Evolutionary conservation across 2,797 vertebrate species (phyloP).

Genomic region (Gadopsis bispinosus): DNA sequence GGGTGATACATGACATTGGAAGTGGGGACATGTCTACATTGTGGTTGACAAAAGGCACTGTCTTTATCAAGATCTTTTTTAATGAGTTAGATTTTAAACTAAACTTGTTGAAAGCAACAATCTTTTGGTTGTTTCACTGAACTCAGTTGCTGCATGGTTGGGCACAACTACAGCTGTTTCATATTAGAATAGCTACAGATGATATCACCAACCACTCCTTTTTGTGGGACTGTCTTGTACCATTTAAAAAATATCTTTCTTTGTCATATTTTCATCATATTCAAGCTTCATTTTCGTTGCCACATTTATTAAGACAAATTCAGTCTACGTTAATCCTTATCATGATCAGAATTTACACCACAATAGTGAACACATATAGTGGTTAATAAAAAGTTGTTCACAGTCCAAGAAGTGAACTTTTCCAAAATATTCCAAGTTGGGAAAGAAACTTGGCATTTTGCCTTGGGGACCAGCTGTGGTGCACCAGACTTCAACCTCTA

Average conservation of each 20-base stretch:
- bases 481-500: conserved; percentile 9
- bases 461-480: conserved; percentile 62
- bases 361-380: conserved; percentile 37
- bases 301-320: background rate
- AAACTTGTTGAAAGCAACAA: background rate
- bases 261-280: background rate
- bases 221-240: background rate
- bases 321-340: conserved; percentile 2
- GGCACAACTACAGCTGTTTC: background rate
- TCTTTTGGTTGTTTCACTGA: background rate
- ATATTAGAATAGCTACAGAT: background rate
- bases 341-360: conserved; percentile 37
- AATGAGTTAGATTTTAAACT: background rate
- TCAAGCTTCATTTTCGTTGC: conserved; percentile 1
- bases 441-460: conserved; percentile 45
- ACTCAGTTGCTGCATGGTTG: background rate
- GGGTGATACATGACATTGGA: no score
- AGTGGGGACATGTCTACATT: background rate
- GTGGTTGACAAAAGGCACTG: background rate
- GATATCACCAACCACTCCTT: background rate
- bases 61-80: background rate
- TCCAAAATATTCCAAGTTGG: conserved; percentile 24
- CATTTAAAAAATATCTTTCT: background rate
- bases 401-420: conserved; percentile 35
- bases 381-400: conserved; percentile 31